phyloP scores from a whole-genome alignment of 2,113 vertebrate species.

The Larimichthys polyactis region DNA sequence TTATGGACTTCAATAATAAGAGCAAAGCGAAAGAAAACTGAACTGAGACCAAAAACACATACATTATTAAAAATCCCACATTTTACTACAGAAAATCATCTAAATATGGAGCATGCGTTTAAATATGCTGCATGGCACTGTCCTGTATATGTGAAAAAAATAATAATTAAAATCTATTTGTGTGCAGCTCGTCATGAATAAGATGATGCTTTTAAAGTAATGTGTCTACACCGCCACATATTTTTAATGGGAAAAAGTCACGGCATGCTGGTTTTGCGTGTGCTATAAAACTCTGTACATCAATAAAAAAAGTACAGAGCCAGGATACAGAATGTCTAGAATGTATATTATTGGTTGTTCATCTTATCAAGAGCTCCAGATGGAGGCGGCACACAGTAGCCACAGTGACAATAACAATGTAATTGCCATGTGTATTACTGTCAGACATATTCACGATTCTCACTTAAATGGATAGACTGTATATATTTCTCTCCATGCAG shows the following conservation, averaged over 20 bases:
- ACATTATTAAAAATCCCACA: slow-evolving; percentile 5
- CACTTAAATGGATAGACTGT: neutral
- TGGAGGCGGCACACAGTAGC: neutral
- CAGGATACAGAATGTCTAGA: neutral
- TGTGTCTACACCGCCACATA: neutral
- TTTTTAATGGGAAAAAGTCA: neutral
- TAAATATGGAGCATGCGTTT: slow-evolving; percentile 16
- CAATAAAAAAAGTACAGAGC: neutral
- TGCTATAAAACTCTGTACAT: neutral
- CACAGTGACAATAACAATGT: neutral
- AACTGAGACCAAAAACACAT: slow-evolving; percentile 20
- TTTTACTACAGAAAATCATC: neutral
- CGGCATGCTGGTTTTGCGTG: neutral
- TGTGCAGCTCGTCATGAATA: neutral
- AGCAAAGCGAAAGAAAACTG: slow-evolving; percentile 12
- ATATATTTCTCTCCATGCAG: neutral
- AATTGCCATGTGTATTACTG: neutral
- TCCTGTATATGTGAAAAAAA: neutral
- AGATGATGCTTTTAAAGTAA: neutral
- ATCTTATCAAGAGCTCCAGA: slow-evolving; percentile 36
- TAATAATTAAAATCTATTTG: neutral
- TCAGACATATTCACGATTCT: slow-evolving; percentile 1
- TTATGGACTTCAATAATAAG: slow-evolving; percentile 48
- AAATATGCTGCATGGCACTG: slow-evolving; percentile 22
- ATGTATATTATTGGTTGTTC: neutral